Conservation (phyloP, 2,797 vertebrate species). For the Trematomus bernacchii region DNA sequence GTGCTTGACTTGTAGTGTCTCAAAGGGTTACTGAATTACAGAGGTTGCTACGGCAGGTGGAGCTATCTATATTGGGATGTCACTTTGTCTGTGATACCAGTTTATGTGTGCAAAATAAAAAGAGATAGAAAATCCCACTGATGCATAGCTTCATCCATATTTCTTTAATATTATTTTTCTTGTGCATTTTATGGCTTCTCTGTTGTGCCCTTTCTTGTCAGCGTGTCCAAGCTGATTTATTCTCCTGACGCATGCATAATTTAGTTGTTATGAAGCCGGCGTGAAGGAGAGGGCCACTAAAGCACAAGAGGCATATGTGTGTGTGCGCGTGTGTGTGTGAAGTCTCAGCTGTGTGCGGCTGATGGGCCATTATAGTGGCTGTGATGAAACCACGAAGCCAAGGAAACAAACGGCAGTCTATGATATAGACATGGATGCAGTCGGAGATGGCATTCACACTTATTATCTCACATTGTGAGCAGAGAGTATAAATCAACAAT, state of each 20-base stretch:
- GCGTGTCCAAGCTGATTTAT: constrained; percentile 83
- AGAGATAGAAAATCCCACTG: constrained; percentile 33
- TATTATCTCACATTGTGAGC: constrained; percentile 60
- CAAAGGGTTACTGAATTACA: constrained; percentile 49
- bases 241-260: constrained; percentile 85
- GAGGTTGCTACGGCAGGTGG: constrained; percentile 42
- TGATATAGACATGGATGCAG: constrained; percentile 57
- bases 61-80: constrained; percentile 53
- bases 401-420: constrained; percentile 59
- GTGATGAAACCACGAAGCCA: constrained; percentile 69
- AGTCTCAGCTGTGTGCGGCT: constrained; percentile 73
- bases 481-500: constrained; percentile 55
- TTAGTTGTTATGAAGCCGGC: constrained; percentile 80
- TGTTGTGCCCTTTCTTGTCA: constrained; percentile 84
- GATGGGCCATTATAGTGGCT: constrained; percentile 71
- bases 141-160: constrained; percentile 65
- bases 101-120: constrained; percentile 68
- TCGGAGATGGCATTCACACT: constrained; percentile 54
- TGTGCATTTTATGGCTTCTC: constrained; percentile 70
- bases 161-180: constrained; percentile 78
- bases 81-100: constrained; percentile 59
- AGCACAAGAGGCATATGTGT: constrained; percentile 64
- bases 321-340: constrained; percentile 38
- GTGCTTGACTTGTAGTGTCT: constrained; percentile 62
- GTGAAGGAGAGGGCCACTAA: constrained; percentile 76